These are phyloP conservation scores for Leptinotarsa rubiginosa DNA, from an alignment of 2,888 invertebrate species.

Conservation along the genomic window DNA sequence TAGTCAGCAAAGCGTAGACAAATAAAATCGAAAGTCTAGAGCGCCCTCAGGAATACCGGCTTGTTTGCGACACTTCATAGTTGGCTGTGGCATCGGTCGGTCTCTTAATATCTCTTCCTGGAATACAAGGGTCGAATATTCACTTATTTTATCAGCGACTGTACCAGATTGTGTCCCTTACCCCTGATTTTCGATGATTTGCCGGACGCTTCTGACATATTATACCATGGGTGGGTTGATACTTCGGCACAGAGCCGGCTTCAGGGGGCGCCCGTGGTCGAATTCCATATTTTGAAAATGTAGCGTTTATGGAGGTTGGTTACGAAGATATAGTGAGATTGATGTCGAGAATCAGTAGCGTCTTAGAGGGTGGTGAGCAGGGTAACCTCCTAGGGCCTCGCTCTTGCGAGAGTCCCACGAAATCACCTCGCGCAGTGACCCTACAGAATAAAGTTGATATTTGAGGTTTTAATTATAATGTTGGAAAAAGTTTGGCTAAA, in stretches of 20 bases:
- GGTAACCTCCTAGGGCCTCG: too few relatives aligned
- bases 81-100: slow-evolving; percentile 14
- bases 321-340: too few relatives aligned
- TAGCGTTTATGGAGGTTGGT: too few relatives aligned
- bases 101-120: slow-evolving; percentile 11
- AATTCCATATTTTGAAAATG: too few relatives aligned
- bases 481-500: too few relatives aligned
- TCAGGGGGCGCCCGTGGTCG: too few relatives aligned
- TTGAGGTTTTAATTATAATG: too few relatives aligned
- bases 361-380: too few relatives aligned
- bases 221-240: slow-evolving; percentile 31
- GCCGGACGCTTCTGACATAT: slow-evolving; percentile 41
- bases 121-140: slow-evolving; percentile 20
- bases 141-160: slow-evolving; percentile 41
- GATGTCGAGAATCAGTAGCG: too few relatives aligned
- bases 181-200: slow-evolving; percentile 45
- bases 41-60: slow-evolving; percentile 16
- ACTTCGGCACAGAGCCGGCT: neutral
- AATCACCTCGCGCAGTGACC: too few relatives aligned
- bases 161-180: slow-evolving; percentile 45
- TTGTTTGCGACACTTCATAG: slow-evolving; percentile 18
- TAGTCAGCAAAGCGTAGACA: slow-evolving; percentile 24
- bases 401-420: too few relatives aligned
- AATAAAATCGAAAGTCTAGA: slow-evolving; percentile 19
- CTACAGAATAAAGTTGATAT: too few relatives aligned